Evolutionary conservation across 2,113 vertebrate species (phyloP), one percentile per base, ranked within the genome.

Genomic region (Tor tambroides): DNA sequence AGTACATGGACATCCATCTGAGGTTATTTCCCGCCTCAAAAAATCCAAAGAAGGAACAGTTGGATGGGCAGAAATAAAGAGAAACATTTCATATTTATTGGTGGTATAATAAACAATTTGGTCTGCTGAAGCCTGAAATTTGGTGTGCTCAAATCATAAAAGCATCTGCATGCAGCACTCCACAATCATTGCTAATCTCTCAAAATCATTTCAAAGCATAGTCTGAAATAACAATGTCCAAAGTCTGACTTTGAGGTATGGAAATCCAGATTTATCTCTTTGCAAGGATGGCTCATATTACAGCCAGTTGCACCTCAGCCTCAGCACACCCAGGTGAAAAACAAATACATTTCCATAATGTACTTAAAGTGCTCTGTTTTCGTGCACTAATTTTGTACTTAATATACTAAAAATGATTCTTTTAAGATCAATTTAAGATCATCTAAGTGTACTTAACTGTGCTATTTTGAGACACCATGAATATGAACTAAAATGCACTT

Each of bases 211-310:
- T 46, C 19, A 49, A 46, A 63, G 12, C 49, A 19, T 23, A 71
- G 17, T n/a, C 65, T 51, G 19, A 83, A 83, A 72, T 54, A 83
- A 71, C 23, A 19, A 23, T 7, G 26, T 30, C 19, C 2, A 5
- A 65, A 17, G 80, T 46, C 38, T 49, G 61, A 46, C 38, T 26
- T 2, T 23, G 28, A 15, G 46, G 43, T 23, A 72, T 26, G 28
- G 79, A 79, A 17, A n/a, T 61, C 15, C 38, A 51, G 35, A 81
- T 80, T 61, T 59, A 21, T 78, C 26, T 72, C 30, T 75, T 72
- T 78, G 65, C 83, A 65, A 63, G 46, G 35, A 83, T 82, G 30
- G 75, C 71, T 49, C 69, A 35, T 38, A 61, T 88, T 85, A 76
- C 80, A 71, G 76, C 32, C 38, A 82, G 43, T 28, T 71, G 59